A percentile compares a stretch with the other conserved stretches of the same genome.
Conservation (phyloP, 2,888 invertebrate genomes). For the Ceraclea dissimilis region DNA sequence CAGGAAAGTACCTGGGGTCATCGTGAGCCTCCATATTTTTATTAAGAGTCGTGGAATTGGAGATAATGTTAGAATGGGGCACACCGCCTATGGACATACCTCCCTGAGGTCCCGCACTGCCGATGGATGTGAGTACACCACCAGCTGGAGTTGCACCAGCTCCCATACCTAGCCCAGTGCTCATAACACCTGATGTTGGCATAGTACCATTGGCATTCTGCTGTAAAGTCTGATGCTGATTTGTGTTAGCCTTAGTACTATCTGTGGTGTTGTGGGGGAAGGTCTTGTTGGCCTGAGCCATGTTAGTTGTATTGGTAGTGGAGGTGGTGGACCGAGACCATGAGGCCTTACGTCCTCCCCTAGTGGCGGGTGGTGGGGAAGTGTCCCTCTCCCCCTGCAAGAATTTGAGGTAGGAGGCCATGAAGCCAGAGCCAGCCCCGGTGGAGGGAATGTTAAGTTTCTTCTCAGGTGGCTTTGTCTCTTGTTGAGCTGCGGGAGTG, state of each 20-base stretch:
- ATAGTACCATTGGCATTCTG: conserved; percentile 43
- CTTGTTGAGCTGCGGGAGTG: conserved; percentile 36
- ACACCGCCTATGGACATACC: conserved; percentile 41
- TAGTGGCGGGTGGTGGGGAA: conserved; percentile 67
- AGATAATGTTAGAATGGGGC: conserved; percentile 27
- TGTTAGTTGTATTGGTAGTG: conserved; percentile 33
- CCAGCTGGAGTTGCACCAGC: neutral
- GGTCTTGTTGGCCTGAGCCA: conserved; percentile 36
- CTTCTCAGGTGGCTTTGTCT: conserved; percentile 50
- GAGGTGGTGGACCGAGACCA: conserved; percentile 51
- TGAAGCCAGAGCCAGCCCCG: conserved; percentile 66
- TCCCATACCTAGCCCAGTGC: conserved; percentile 31
- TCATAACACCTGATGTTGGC: conserved; percentile 27
- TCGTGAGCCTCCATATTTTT: conserved; percentile 52
- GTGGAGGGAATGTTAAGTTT: conserved; percentile 52
- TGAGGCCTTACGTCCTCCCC: conserved; percentile 58
- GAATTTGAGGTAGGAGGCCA: conserved; percentile 83
- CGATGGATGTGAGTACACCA: conserved; percentile 28
- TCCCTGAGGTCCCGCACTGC: conserved; percentile 34
- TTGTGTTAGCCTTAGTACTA: conserved; percentile 33
- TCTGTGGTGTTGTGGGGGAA: conserved; percentile 27
- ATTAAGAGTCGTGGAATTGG: conserved; percentile 36
- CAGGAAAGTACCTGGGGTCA: conserved; percentile 64
- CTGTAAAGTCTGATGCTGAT: conserved; percentile 34
- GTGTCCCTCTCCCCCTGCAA: conserved; percentile 75